phyloP scores from a whole-genome alignment of 2,797 vertebrate species.

The Babyrousa celebensis region DNA sequence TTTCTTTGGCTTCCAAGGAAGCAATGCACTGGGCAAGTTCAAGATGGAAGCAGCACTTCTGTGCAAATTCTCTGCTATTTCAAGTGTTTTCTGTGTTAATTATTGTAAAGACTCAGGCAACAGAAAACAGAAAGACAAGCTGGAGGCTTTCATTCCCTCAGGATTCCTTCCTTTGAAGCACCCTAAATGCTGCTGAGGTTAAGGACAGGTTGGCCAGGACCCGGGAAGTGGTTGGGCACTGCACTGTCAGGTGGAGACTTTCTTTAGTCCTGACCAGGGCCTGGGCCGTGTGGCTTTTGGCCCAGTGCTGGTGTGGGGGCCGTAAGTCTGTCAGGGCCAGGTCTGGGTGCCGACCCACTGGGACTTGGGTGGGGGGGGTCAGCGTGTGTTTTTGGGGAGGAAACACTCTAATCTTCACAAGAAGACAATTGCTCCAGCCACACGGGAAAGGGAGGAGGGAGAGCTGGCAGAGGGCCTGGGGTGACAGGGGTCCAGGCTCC shows the following conservation, averaged over 20 bases:
- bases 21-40: background rate
- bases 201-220: background rate
- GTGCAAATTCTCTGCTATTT: background rate
- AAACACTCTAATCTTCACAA: background rate
- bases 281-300: too few species aligned
- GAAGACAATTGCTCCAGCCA: background rate
- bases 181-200: background rate
- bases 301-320: too few species aligned
- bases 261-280: too few species aligned
- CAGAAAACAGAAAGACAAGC: background rate
- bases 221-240: rapidly evolving
- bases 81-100: background rate
- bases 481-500: too few species aligned
- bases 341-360: too few species aligned
- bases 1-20: background rate
- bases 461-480: too few species aligned
- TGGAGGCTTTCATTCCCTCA: background rate
- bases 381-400: too few species aligned
- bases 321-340: too few species aligned
- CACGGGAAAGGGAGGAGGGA: background rate
- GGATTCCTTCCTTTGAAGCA: background rate
- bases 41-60: background rate
- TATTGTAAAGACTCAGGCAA: background rate
- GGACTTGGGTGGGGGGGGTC: background rate
- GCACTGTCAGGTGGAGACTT: background rate